Evolutionary conservation across 2,888 invertebrate genomes (phyloP).

Genomic region (Ormyrus nitidulus): DNA sequence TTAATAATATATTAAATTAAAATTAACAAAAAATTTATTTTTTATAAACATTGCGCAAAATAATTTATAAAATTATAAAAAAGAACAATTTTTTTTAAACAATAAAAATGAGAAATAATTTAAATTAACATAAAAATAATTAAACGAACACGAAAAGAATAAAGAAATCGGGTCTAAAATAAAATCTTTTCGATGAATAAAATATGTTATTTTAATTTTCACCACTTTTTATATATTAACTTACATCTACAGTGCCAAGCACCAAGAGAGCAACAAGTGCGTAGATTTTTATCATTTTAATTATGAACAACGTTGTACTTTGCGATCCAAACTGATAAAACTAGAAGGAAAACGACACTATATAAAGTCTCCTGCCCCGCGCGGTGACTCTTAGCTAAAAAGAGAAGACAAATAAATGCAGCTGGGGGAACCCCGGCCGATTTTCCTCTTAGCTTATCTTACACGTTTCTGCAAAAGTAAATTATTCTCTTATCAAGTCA

Average conservation of each 20-base stretch:
- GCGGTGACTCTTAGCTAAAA: too few relatives aligned
- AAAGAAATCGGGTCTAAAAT: too few relatives aligned
- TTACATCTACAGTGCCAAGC: not conserved
- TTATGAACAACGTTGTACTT: not conserved
- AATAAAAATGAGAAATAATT: not conserved
- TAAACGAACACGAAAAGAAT: too few relatives aligned
- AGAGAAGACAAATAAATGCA: too few relatives aligned
- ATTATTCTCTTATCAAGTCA: too few relatives aligned
- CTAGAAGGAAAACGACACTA: not conserved
- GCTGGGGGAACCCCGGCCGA: too few relatives aligned
- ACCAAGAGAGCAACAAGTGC: not conserved
- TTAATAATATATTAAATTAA: not conserved
- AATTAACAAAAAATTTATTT: not conserved
- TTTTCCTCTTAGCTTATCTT: too few relatives aligned
- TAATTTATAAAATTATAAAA: not conserved
- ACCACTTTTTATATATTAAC: too few relatives aligned
- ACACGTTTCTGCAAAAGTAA: too few relatives aligned
- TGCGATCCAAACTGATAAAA: not conserved
- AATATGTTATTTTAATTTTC: too few relatives aligned
- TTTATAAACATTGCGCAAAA: not conserved
- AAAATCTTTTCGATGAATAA: too few relatives aligned
- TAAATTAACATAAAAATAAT: not conserved
- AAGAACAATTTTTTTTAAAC: not conserved
- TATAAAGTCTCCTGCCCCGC: not conserved
- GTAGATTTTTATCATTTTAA: constrained; percentile 12